Percentiles rank a stretch among this genome's conserved stretches.
phyloP scores from a whole-genome alignment of 2,888 invertebrate species.

The Megamerina dolium region DNA sequence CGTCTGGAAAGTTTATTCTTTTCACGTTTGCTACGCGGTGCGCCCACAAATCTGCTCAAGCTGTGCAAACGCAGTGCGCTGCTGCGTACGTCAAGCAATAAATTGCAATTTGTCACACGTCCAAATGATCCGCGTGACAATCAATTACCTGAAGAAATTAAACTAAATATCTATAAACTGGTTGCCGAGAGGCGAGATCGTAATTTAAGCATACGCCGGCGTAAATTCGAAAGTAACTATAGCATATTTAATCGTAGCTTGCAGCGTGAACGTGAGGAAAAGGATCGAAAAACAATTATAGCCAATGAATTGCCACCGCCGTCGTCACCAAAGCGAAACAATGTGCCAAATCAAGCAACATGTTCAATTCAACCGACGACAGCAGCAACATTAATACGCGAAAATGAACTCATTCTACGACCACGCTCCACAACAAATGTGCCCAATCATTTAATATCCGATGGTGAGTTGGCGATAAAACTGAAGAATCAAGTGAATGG shows the following conservation, averaged over 20 bases:
- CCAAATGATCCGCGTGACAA: conserved; percentile 80
- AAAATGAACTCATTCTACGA: conserved; percentile 33
- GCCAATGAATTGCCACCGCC: conserved; percentile 13
- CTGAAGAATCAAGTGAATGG: conserved; percentile 33
- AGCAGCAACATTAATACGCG: conserved; percentile 12
- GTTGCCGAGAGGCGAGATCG: conserved; percentile 64
- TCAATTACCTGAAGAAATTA: conserved; percentile 68
- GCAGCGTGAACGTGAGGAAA: conserved; percentile 28
- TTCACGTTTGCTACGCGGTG: conserved; percentile 64
- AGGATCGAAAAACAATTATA: conserved; percentile 2
- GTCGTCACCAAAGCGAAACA: conserved; percentile 7
- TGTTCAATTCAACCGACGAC: conserved; percentile 2
- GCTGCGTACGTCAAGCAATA: conserved; percentile 67
- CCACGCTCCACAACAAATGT: conserved; percentile 45
- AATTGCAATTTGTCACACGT: conserved; percentile 66
- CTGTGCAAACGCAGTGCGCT: conserved; percentile 67
- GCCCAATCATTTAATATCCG: conserved; percentile 32
- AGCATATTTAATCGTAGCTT: conserved; percentile 41
- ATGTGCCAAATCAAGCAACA: conserved; percentile 12
- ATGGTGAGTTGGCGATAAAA: conserved; percentile 26
- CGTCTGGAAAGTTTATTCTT: conserved; percentile 79
- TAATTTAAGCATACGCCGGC: conserved; percentile 52
- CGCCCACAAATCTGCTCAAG: conserved; percentile 59
- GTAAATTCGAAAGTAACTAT: conserved; percentile 48
- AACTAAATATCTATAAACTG: conserved; percentile 66